A percentile compares a stretch with the other conserved stretches of the same genome.
Evolutionary conservation across 2,888 invertebrate genomes (phyloP).

Genomic region (Phania funesta): DNA sequence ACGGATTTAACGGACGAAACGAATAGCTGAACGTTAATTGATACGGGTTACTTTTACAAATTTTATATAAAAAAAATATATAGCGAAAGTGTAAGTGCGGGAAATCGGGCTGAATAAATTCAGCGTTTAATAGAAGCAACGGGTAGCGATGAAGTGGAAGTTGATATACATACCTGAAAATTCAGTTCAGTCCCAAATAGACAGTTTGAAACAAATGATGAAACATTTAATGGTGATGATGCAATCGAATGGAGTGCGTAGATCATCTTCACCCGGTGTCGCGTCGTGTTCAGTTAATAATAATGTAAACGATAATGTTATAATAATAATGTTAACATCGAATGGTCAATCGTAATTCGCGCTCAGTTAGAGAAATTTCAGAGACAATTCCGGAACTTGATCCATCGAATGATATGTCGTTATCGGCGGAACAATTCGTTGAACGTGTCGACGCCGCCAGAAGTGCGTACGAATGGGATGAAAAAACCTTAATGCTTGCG

Average conservation of each 20-base stretch:
- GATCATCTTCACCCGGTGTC: too few relatives aligned
- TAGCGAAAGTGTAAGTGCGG: not conserved
- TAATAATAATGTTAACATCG: too few relatives aligned
- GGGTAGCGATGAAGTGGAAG: not conserved
- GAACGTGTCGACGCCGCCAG: not conserved
- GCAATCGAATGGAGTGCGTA: too few relatives aligned
- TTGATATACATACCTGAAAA: not conserved
- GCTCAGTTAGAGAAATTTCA: not conserved
- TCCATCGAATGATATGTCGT: not conserved
- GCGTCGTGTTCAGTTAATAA: too few relatives aligned
- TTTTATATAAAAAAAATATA: too few relatives aligned
- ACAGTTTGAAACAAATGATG: not conserved
- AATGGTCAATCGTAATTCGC: too few relatives aligned
- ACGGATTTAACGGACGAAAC: too few relatives aligned
- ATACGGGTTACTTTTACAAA: too few relatives aligned
- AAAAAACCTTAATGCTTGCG: not conserved
- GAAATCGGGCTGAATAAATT: not conserved
- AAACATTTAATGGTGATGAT: too few relatives aligned
- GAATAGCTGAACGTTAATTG: too few relatives aligned
- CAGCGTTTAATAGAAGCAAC: not conserved
- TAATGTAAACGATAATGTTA: not conserved
- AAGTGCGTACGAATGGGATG: not conserved
- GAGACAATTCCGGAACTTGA: not conserved
- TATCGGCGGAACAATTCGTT: not conserved
- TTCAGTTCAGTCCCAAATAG: not conserved